Conservation (phyloP, 2,797 vertebrate species). For the Artibeus jamaicensis region DNA sequence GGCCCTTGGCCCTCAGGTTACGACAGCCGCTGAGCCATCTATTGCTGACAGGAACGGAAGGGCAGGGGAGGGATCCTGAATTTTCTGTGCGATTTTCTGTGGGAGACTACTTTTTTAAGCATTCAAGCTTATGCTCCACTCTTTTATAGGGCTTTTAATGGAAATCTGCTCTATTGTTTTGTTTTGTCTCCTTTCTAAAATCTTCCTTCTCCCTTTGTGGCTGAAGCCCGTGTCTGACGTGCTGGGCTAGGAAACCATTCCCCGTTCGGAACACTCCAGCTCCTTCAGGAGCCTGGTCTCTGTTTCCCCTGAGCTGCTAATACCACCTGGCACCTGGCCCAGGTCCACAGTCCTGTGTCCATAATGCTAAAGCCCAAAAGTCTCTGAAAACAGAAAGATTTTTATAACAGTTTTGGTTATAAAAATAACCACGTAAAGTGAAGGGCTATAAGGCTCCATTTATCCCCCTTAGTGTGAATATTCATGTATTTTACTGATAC, state of each 20-base stretch:
- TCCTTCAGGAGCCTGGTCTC: neutral
- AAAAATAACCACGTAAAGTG: neutral
- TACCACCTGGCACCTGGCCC: neutral
- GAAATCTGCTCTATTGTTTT: neutral
- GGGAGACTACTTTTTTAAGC: neutral
- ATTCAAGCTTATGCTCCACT: neutral
- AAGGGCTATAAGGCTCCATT: neutral
- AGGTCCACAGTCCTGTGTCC: neutral
- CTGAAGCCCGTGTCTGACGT: neutral
- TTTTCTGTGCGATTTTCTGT: neutral
- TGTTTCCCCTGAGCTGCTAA: neutral
- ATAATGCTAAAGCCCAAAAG: neutral
- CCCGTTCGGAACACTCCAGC: neutral
- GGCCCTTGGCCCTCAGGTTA: neutral
- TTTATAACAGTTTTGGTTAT: neutral
- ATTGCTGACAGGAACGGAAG: neutral
- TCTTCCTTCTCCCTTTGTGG: neutral
- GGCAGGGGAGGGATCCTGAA: neutral
- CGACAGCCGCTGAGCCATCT: neutral
- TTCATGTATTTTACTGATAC: neutral
- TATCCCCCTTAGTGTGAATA: neutral
- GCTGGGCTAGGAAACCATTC: rapidly evolving
- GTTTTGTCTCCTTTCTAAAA: neutral
- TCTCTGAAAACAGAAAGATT: neutral
- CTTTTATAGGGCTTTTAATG: neutral